Evolutionary conservation across 1,140 invertebrate species (phyloP).

Genomic region (Argopecten irradians): DNA sequence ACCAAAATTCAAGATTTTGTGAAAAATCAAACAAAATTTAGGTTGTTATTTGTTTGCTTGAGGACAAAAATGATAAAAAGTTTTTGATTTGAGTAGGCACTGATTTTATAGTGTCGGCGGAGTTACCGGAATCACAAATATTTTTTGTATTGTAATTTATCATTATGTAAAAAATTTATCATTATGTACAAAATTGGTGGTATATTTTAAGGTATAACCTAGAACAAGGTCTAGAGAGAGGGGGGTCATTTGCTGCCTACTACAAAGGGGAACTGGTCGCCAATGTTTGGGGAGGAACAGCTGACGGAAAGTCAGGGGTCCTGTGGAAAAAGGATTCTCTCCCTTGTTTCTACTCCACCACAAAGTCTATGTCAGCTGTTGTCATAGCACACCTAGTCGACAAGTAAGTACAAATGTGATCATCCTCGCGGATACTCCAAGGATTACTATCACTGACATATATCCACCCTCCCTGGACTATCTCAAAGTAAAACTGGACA

Average conservation of each 20-base stretch:
- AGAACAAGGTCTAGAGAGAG: conserved; percentile 61
- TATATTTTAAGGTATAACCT: conserved; percentile 60
- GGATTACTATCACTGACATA: too few species aligned
- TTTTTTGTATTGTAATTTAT: not conserved
- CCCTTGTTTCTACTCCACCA: conserved; percentile 65
- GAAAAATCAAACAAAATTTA: too few species aligned
- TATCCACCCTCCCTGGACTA: too few species aligned
- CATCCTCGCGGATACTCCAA: conserved; percentile 59
- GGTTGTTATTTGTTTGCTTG: too few species aligned
- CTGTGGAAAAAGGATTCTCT: conserved; percentile 67
- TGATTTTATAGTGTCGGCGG: too few species aligned
- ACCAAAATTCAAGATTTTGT: too few species aligned
- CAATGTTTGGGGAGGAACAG: conserved; percentile 73
- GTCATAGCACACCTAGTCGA: conserved; percentile 76
- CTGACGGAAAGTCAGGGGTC: conserved; percentile 63
- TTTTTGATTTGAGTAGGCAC: too few species aligned
- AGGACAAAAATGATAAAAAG: too few species aligned
- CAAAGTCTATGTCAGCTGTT: conserved; percentile 74
- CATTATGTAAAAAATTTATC: not conserved
- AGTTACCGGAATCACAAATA: too few species aligned
- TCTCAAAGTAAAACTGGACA: conserved; percentile 71
- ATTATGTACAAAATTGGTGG: too few species aligned
- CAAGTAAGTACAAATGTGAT: conserved; percentile 60
- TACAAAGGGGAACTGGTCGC: conserved; percentile 67
- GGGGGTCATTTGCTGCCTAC: conserved; percentile 73